A percentile compares a stretch with the other conserved stretches of the same genome.
These are phyloP conservation scores for Phylloscopus trochiloides DNA, from an alignment of 2,113 vertebrate species.

Conservation along the genomic window DNA sequence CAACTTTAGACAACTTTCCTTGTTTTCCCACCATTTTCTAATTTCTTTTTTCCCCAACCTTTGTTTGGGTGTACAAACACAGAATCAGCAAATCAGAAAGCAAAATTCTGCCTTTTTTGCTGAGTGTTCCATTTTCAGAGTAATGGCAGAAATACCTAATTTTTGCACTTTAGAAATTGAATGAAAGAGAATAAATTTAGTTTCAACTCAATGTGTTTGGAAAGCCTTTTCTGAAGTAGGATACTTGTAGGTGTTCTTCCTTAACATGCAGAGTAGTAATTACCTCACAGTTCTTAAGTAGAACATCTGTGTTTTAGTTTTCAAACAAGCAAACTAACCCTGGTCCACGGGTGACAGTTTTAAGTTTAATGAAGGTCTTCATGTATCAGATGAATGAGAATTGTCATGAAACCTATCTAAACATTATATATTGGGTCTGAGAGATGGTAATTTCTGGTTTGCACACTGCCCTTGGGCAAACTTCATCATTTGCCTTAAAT, in stretches of 20 bases:
- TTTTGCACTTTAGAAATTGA: background rate
- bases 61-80: background rate
- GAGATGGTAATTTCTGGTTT: background rate
- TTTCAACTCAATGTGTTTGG: background rate
- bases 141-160: background rate
- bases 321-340: background rate
- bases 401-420: background rate
- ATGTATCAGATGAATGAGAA: background rate
- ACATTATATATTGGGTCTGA: background rate
- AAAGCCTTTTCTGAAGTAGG: background rate
- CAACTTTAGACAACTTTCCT: background rate
- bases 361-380: background rate
- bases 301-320: background rate
- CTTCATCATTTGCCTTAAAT: background rate
- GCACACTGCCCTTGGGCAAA: background rate
- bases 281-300: background rate
- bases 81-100: background rate
- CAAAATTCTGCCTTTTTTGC: background rate
- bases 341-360: background rate
- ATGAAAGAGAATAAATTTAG: background rate
- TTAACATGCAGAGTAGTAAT: background rate
- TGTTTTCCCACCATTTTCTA: background rate
- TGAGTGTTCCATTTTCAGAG: background rate
- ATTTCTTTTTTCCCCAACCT: background rate
- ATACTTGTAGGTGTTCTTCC: background rate